Evolutionary conservation across 2,797 vertebrate species (phyloP), one percentile per base, ranked within the genome.

Genomic region (Gymnothorax reevesii): DNA sequence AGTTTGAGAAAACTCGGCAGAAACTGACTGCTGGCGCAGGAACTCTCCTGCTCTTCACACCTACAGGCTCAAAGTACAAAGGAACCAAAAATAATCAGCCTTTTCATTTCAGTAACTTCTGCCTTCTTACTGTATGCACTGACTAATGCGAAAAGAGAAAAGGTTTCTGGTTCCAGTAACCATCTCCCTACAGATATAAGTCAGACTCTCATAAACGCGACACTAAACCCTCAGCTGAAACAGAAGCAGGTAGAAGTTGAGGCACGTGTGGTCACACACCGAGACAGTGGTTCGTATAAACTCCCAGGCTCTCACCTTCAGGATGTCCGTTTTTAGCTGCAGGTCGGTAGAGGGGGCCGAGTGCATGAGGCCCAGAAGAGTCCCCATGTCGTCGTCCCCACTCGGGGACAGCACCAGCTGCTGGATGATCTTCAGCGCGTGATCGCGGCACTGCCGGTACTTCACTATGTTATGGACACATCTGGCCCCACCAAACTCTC

Each of bases 401-500:
- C 97, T 99, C 7, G 98, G 97, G 0, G 98, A 99, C 59, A 99
- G 92, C 85, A 99, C 97, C 88, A 99, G 89, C 94, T 99, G 99
- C 95, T 99, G 99, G 90, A 99, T 99, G 90, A 99, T 97, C 96
- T 98, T 97, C 91, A 99, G 94, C 0, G 99, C 98, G 0, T 98
- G 97, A 88, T 98, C 98, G 3, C 99, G 96, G 88, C 99, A 99
- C 90, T 99, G 98, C 0, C 97, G 96, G 87, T 99, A 99, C 94
- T 95, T 98, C n/a, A 99, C 97, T 1, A 99, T 99, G 92, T 99
- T 99, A 93, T 99, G 99, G 0, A 99, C 99, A 0, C 99, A 99
- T 0, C 99, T 95, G 0, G 99, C 99, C 0, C 99, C 99, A 0
- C 99, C 99, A 85, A 99, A 99, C 92, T 99, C 99, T 84, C 99